Evolutionary conservation across 1,140 invertebrate species (phyloP).

Genomic region (Drosophila repletoides): DNA sequence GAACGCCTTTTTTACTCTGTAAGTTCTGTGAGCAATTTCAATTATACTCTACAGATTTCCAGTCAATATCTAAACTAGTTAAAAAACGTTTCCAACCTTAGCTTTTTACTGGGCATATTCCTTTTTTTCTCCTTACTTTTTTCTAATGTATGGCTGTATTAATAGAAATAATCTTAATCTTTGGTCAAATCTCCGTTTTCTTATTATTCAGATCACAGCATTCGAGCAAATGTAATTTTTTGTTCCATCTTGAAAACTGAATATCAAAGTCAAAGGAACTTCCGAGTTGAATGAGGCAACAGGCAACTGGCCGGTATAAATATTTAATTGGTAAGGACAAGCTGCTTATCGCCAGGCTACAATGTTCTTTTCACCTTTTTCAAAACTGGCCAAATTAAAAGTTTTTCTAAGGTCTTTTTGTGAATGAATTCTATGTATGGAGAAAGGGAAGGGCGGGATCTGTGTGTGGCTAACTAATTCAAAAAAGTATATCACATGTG

Average conservation of each 20-base stretch:
- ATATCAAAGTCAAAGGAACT: background rate
- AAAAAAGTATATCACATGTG: conserved; percentile 30
- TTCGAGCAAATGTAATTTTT: background rate
- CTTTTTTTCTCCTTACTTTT: background rate
- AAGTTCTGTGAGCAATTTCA: too few relatives aligned
- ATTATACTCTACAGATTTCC: too few relatives aligned
- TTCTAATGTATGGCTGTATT: too few relatives aligned
- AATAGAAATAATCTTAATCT: too few relatives aligned
- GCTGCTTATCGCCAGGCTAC: conserved; percentile 24
- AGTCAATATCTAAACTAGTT: too few relatives aligned
- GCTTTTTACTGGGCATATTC: background rate
- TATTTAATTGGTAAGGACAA: conserved; percentile 60
- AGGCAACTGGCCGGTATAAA: conserved; percentile 61
- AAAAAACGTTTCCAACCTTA: too few relatives aligned
- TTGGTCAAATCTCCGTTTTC: background rate
- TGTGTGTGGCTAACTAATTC: conserved; percentile 14
- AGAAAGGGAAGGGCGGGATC: background rate
- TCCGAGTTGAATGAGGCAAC: background rate
- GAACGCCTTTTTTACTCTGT: too few relatives aligned
- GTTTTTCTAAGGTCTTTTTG: conserved; percentile 52
- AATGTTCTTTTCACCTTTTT: conserved; percentile 67
- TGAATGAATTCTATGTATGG: conserved; percentile 28
- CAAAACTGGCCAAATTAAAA: conserved; percentile 76
- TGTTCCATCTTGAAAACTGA: too few relatives aligned
- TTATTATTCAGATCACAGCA: background rate